phyloP scores from a whole-genome alignment of 2,797 vertebrate species.

The Limnodromus scolopaceus region DNA sequence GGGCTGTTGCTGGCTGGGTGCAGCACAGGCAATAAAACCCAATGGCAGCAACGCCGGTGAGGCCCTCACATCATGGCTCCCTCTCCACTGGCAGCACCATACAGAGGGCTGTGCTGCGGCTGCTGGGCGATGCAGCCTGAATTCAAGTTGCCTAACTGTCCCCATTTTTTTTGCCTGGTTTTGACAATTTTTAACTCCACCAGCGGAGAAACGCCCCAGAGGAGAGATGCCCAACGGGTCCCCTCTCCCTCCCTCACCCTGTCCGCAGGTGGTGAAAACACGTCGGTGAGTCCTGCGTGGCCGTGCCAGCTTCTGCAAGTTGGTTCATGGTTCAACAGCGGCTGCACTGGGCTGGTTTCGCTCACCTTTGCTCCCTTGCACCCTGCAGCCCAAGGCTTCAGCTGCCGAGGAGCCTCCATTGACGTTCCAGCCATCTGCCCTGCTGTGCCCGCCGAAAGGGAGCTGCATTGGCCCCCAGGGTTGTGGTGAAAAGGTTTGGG shows the following conservation, averaged over 20 bases:
- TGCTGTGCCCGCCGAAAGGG: background rate
- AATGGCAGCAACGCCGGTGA: rapidly evolving
- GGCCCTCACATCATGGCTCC: rapidly evolving
- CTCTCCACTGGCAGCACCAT: background rate
- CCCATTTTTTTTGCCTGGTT: background rate
- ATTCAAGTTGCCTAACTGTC: background rate
- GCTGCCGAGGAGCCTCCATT: background rate
- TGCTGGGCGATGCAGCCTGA: background rate
- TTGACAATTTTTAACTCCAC: background rate
- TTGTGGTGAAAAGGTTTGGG: background rate
- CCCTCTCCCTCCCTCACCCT: background rate
- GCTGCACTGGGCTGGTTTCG: background rate
- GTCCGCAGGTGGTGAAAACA: background rate
- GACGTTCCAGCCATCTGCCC: background rate
- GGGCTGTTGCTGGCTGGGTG: background rate
- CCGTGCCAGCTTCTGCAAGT: rapidly evolving
- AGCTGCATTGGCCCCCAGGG: background rate
- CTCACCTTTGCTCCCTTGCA: background rate
- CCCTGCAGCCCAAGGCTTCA: background rate
- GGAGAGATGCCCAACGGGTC: rapidly evolving
- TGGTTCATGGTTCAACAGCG: background rate
- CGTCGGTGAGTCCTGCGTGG: rapidly evolving
- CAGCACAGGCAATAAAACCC: background rate
- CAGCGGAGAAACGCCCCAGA: background rate
- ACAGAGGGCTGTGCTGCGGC: background rate